A percentile compares a stretch with the other conserved stretches of the same genome.
Evolutionary conservation across 2,888 invertebrate genomes (phyloP).

Genomic region (Melinopterus prodromus): DNA sequence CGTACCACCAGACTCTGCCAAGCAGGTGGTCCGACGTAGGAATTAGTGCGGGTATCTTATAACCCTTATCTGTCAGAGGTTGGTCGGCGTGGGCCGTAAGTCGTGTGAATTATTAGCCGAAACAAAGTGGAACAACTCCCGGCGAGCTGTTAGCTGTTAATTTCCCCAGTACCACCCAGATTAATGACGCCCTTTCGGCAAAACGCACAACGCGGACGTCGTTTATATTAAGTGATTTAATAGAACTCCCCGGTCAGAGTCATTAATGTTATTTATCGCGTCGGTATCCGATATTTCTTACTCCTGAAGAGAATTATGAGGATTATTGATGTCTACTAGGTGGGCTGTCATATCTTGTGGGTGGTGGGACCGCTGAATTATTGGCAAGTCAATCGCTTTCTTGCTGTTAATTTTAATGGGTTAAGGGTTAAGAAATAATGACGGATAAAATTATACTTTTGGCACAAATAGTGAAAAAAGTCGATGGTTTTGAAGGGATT

Average conservation of each 20-base stretch:
- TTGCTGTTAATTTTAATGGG: neutral
- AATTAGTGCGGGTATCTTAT: slow-evolving; percentile 4
- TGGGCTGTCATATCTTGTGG: neutral
- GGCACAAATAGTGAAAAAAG: too few species aligned
- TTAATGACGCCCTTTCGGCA: slow-evolving; percentile 4
- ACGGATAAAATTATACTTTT: too few species aligned
- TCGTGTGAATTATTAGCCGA: slow-evolving; percentile 4
- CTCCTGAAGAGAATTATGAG: neutral
- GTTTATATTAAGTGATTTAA: slow-evolving; percentile 4
- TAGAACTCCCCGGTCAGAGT: neutral
- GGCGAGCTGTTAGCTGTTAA: neutral
- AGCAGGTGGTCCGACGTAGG: neutral
- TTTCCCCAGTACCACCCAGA: neutral
- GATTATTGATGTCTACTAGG: slow-evolving; percentile 4
- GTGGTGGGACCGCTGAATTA: neutral
- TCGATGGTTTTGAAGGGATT: too few species aligned
- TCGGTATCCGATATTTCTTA: neutral
- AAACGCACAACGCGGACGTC: neutral
- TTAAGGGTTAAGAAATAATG: too few species aligned
- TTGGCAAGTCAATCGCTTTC: neutral
- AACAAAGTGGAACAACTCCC: slow-evolving; percentile 4
- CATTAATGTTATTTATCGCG: neutral
- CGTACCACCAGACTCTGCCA: neutral
- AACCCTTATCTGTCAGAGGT: neutral
- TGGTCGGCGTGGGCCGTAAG: neutral